Base-by-base conservation (phyloP, 2,113 vertebrate genomes). In the Pluvianellus socialis region DNA sequence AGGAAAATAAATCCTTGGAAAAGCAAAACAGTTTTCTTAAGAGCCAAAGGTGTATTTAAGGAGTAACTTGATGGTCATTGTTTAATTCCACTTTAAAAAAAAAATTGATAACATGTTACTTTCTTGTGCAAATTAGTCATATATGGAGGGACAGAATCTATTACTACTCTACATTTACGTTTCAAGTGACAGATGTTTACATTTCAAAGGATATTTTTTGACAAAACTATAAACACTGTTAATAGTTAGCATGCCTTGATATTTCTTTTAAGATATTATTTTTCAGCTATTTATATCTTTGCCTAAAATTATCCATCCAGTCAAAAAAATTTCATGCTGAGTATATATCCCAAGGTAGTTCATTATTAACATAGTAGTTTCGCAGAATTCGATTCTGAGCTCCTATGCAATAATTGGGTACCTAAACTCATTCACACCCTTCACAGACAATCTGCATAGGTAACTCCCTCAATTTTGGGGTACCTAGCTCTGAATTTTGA, bases 1-100 rank as follows among this genome's bases (percentile, higher is more conserved):
- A 80, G 40, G 62, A 86, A 96, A 94, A 91, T 47, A 75, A 96
- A 95, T 55, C 63, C 44, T 77, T 70, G 26, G 72, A 67, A 94
- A 90, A 61, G n/a, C 3, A 56, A 63, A 79, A 58, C n/a, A 47
- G 24, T 44, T 58, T 70, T 68, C 26, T 61, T 73, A 92, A 86
- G 53, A 86, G 49, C 50, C 38, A 73, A 44, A 49, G 52, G 42
- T 30, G 4, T 20, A 61, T 89, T 90, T 85, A 77, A 84, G 55
- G 19, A 81, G 47, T 28, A 75, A 70, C 15, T 61, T 62, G 26
- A 62, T 66, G 21, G 45, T 23, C 52, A 70, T 14, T 17, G 53
- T 56, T 73, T 77, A 63, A n/a, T 28, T 52, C 7, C 21, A 24
- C 38, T 38, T 56, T 71, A 79, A 9, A 28, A 83, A 94, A 86